These are phyloP conservation scores for Parnassius mnemosyne DNA, from an alignment of 2,888 invertebrate species.

Conservation along the genomic window DNA sequence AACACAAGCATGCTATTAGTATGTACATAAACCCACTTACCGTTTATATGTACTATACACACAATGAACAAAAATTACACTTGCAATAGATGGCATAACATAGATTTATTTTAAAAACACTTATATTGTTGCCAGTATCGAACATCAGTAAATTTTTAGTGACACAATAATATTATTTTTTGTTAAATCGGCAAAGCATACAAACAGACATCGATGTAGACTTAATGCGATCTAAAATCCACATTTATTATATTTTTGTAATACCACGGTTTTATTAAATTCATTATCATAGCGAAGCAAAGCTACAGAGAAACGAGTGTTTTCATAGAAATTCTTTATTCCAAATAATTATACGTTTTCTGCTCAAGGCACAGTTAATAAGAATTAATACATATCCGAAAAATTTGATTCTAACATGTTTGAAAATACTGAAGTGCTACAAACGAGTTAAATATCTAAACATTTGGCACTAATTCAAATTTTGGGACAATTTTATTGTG, in stretches of 20 bases:
- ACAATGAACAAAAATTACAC: too few species aligned
- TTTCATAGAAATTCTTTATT: conserved; percentile 24
- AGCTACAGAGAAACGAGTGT: conserved; percentile 9
- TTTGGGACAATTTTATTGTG: background rate
- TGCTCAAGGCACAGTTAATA: conserved; percentile 26
- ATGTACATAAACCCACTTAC: conserved; percentile 22
- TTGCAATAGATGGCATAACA: background rate
- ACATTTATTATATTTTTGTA: too few species aligned
- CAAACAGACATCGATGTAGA: too few species aligned
- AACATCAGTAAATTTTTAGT: too few species aligned
- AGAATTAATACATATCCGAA: conserved; percentile 17
- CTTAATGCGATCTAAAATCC: too few species aligned
- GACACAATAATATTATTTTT: too few species aligned
- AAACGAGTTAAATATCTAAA: conserved; percentile 12
- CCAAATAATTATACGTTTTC: conserved; percentile 17
- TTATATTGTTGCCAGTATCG: too few species aligned
- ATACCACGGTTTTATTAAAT: too few species aligned
- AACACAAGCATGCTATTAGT: conserved; percentile 20
- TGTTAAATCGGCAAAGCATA: too few species aligned
- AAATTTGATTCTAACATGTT: conserved; percentile 2
- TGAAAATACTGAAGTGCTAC: conserved; percentile 7
- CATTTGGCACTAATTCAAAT: conserved; percentile 17
- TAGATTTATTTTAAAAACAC: background rate
- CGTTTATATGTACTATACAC: conserved; percentile 2
- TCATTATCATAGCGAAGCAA: background rate